Conservation (phyloP, 2,888 invertebrate genomes). For the Cheilosia soror region DNA sequence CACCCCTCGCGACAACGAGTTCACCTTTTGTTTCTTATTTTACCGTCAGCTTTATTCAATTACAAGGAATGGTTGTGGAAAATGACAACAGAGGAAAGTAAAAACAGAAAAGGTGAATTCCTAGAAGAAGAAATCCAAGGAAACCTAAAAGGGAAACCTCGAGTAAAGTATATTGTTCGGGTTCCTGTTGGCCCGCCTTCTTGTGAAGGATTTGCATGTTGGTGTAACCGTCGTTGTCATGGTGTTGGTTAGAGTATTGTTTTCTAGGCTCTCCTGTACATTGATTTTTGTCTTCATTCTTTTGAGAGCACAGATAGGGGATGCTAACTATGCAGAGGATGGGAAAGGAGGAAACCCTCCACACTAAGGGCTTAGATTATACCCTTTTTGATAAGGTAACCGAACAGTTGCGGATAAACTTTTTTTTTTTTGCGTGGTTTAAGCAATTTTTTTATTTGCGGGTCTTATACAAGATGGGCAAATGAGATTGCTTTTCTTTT, state of each 20-base stretch:
- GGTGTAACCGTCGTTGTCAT: too few species aligned
- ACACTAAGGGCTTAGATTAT: conserved; percentile 50
- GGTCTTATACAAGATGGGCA: conserved; percentile 29
- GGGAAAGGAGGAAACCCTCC: conserved; percentile 7
- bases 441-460: conserved; percentile 18
- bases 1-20: conserved; percentile 22
- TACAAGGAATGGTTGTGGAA: conserved; percentile 35
- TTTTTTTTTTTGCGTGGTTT: conserved; percentile 18
- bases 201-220: conserved; percentile 43
- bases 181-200: conserved; percentile 15
- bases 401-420: conserved; percentile 38
- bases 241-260: conserved; percentile 27
- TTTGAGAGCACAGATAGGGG: not conserved
- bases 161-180: conserved; percentile 12
- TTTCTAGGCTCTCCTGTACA: conserved; percentile 36
- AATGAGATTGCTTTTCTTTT: conserved; percentile 54
- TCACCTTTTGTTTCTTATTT: conserved; percentile 37
- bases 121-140: conserved; percentile 15
- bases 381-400: conserved; percentile 55
- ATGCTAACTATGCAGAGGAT: not conserved
- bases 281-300: conserved; percentile 15
- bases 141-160: conserved; percentile 39
- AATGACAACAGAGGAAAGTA: conserved; percentile 21
- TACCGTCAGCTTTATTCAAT: conserved; percentile 44
- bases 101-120: conserved; percentile 32